Evolutionary conservation across 2,797 vertebrate genomes (phyloP).

Genomic region (Phrynocephalus guinanensis): DNA sequence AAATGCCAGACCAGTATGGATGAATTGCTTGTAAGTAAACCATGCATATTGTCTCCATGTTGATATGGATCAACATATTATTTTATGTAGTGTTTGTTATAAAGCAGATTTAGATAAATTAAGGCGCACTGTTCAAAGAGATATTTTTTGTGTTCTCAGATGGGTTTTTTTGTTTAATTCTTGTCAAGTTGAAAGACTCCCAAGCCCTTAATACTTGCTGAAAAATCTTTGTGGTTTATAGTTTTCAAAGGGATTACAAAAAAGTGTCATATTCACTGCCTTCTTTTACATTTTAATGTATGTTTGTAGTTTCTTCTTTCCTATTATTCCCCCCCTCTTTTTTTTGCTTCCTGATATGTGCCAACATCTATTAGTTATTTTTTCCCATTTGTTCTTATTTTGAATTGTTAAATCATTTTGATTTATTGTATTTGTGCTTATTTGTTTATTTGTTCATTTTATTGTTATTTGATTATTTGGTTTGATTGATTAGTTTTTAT

Average conservation of each 20-base stretch:
- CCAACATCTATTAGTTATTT: too few relatives aligned
- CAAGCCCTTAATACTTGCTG: neutral
- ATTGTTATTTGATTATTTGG: too few relatives aligned
- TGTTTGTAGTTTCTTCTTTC: neutral
- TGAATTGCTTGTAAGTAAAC: slow-evolving; percentile 92
- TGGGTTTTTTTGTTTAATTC: neutral
- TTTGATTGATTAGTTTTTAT: too few relatives aligned
- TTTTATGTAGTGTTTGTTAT: neutral
- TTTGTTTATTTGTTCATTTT: too few relatives aligned
- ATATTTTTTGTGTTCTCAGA: neutral
- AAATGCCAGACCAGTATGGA: slow-evolving; percentile 99
- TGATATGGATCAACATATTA: neutral
- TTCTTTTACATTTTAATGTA: neutral
- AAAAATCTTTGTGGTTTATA: neutral
- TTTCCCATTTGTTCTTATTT: too few relatives aligned
- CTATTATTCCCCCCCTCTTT: too few relatives aligned
- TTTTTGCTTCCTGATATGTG: neutral
- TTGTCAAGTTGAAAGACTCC: neutral
- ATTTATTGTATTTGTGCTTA: too few relatives aligned
- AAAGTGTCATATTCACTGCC: neutral
- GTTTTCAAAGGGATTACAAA: neutral
- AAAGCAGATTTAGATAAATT: neutral
- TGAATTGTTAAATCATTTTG: too few relatives aligned
- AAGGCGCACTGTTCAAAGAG: neutral
- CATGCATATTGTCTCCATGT: neutral